Evolutionary conservation across 2,113 vertebrate species (phyloP), one percentile per base, ranked within the genome.

Genomic region (Etia nguti): DNA sequence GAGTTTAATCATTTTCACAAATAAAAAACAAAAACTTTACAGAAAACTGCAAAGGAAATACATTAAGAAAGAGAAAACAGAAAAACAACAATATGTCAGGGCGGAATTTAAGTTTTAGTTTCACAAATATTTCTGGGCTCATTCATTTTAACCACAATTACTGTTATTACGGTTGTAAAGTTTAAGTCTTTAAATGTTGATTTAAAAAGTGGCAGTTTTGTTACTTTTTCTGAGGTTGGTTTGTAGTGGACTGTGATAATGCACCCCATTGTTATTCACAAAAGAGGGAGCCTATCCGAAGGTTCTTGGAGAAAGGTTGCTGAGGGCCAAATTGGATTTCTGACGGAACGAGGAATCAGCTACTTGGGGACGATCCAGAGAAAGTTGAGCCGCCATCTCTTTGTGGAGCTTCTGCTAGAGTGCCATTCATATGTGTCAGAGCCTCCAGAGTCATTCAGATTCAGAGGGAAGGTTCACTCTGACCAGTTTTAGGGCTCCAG

Each of bases 381-480:
- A 97, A 91, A 96, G 96, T 94, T 13, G 96, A 96, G 95, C 94
- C 92, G 94, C 95, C 94, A 90, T 95, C 92, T 96, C 96, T 97
- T 97, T 98, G 97, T 97, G 97, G 96, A 95, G 54, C 88, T 89
- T 83, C 95, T 95, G 94, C 96, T 98, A 96, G 93, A 97, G 97
- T 95, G 95, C 96, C 96, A 97, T 98, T 98, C 97, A 97, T 96
- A 97, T 96, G 96, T 97, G 94, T 96, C 95, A 95, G 95, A 97
- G 96, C 83, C 97, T 97, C 92, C 94, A 93, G 94, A 97, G 97
- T 97, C 96, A 97, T 98, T 98, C 96, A 97, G 97, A 97, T 98
- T 97, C 96, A 95, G 96, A 96, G 96, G 36, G 95, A 96, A 96
- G 96, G 95, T 96, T 97, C 95, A 94, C 96, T 97, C 94, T 95